Evolutionary conservation across 2,113 vertebrate genomes (phyloP).

Genomic region (Ariopsis seemanni): DNA sequence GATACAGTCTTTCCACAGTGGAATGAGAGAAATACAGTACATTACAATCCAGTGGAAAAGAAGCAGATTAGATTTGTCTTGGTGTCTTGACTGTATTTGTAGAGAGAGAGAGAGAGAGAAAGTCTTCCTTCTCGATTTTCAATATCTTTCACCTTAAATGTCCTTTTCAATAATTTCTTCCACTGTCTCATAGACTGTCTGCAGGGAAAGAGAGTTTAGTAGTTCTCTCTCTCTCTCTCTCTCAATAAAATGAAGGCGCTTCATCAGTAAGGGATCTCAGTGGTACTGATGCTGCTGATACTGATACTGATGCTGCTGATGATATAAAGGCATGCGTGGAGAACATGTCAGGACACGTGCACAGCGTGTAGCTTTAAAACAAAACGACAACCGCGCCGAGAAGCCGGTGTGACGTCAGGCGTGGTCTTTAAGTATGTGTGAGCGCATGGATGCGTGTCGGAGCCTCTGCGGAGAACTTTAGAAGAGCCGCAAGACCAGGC

Average conservation of each 20-base stretch:
- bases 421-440: slow-evolving; percentile 79
- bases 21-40: slow-evolving; percentile 21
- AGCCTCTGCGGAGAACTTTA: slow-evolving; percentile 66
- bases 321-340: neutral
- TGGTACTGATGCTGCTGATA: neutral
- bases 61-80: slow-evolving; percentile 33
- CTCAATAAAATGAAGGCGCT: neutral
- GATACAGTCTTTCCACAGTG: slow-evolving; percentile 15
- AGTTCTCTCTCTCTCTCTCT: neutral
- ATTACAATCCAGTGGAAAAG: slow-evolving; percentile 19
- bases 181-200: neutral
- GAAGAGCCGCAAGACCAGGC: slow-evolving; percentile 55
- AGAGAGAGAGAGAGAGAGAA: neutral
- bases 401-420: slow-evolving; percentile 81
- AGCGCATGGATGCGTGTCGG: slow-evolving; percentile 33
- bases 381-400: slow-evolving; percentile 55
- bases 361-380: slow-evolving; percentile 61
- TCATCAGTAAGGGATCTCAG: neutral
- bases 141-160: slow-evolving; percentile 36
- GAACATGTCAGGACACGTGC: neutral
- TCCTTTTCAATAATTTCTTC: neutral
- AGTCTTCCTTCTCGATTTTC: neutral
- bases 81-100: slow-evolving; percentile 28
- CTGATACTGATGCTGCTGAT: neutral
- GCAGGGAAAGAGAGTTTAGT: neutral